These are phyloP conservation scores for Lysiphlebus fabarum DNA, from an alignment of 1,140 invertebrate genomes.

Conservation along the genomic window DNA sequence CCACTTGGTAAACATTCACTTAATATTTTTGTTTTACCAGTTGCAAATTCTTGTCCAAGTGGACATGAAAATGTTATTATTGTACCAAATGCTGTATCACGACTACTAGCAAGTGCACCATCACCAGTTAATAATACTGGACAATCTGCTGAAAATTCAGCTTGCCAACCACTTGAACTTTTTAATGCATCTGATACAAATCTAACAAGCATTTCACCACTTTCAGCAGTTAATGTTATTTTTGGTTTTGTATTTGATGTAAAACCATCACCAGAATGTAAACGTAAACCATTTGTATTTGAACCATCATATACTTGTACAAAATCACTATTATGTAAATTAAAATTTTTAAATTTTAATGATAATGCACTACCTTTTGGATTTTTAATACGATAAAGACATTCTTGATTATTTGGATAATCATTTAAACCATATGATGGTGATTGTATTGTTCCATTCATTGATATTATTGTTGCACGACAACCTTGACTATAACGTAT, in stretches of 20 bases:
- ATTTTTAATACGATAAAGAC: constrained; percentile 82
- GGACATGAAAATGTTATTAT: constrained; percentile 88
- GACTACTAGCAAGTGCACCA: constrained; percentile 83
- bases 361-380: constrained; percentile 80
- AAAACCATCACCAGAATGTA: constrained; percentile 88
- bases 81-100: constrained; percentile 90
- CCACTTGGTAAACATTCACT: constrained; percentile 86
- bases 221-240: constrained; percentile 87
- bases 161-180: constrained; percentile 79
- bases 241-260: constrained; percentile 75
- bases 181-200: constrained; percentile 87
- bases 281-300: constrained; percentile 75
- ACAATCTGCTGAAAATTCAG: constrained; percentile 92
- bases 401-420: constrained; percentile 91
- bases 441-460: constrained; percentile 81
- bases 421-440: constrained; percentile 79
- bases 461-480: constrained; percentile 72
- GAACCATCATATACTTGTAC: constrained; percentile 85
- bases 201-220: constrained; percentile 85
- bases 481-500: constrained; percentile 87
- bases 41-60: constrained; percentile 90
- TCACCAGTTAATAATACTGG: constrained; percentile 78
- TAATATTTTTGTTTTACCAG: constrained; percentile 77
- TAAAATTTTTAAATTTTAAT: constrained; percentile 81
- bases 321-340: constrained; percentile 80